These are phyloP conservation scores for Nerophis lumbriciformis DNA, from an alignment of 2,113 vertebrate genomes.

Conservation along the genomic window DNA sequence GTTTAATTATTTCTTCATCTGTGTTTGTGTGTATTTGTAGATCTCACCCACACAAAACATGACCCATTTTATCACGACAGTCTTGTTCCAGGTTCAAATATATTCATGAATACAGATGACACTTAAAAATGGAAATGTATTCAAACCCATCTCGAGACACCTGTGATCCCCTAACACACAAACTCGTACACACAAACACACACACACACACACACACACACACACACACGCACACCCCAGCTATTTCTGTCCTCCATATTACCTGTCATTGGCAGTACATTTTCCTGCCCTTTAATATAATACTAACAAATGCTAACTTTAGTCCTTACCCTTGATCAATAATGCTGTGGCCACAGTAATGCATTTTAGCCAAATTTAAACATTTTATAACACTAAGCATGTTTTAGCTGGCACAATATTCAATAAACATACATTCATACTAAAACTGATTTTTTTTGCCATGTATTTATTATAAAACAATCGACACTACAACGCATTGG, in stretches of 20 bases:
- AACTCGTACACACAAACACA: conserved; percentile 12
- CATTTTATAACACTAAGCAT: conserved; percentile 24
- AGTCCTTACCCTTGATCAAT: neutral
- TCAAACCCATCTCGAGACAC: conserved; percentile 61
- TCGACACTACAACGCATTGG: too few relatives aligned
- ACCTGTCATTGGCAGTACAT: conserved; percentile 2
- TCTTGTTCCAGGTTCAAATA: conserved; percentile 54
- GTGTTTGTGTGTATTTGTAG: neutral
- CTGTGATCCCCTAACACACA: conserved; percentile 50
- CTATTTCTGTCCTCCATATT: neutral
- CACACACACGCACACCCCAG: conserved; percentile 11
- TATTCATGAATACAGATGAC: conserved; percentile 56
- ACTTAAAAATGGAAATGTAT: conserved; percentile 67
- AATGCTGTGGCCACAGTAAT: too few relatives aligned
- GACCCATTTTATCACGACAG: conserved; percentile 51
- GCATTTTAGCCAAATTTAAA: neutral
- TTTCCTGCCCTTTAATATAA: neutral
- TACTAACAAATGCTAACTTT: neutral
- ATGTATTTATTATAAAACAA: too few relatives aligned
- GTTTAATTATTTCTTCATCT: neutral
- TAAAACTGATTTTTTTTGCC: conserved; percentile 1
- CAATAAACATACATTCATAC: too few relatives aligned
- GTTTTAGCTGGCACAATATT: conserved; percentile 10
- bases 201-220: conserved; percentile 11
- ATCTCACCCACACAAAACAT: conserved; percentile 43